phyloP scores from a whole-genome alignment of 2,888 invertebrate species.

The Ophioninae sp. region DNA sequence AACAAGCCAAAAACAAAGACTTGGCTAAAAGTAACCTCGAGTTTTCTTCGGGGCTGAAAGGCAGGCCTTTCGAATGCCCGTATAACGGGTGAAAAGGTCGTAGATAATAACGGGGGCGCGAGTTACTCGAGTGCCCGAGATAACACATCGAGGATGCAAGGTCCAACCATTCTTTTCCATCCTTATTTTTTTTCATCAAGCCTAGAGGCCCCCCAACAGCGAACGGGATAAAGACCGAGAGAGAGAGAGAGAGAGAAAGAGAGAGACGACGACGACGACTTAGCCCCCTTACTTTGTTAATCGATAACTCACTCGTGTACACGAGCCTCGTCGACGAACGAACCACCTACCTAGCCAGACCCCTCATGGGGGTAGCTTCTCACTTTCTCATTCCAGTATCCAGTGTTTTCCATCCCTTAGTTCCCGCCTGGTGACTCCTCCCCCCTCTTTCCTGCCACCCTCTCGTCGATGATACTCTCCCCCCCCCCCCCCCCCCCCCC shows the following conservation, averaged over 20 bases:
- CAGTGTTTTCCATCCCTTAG: constrained; percentile 69
- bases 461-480: constrained; percentile 57
- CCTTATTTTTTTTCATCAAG: constrained; percentile 74
- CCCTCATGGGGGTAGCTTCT: constrained; percentile 40
- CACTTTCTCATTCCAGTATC: constrained; percentile 45
- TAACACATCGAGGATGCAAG: constrained; percentile 57
- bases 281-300: constrained; percentile 70
- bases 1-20: not conserved
- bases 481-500: not conserved
- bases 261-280: constrained; percentile 56
- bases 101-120: constrained; percentile 61
- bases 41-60: constrained; percentile 28
- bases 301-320: constrained; percentile 80
- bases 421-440: constrained; percentile 70
- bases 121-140: constrained; percentile 62
- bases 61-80: constrained; percentile 57
- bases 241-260: not conserved
- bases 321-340: constrained; percentile 71
- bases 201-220: constrained; percentile 58
- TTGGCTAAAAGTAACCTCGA: constrained; percentile 11
- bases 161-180: constrained; percentile 66
- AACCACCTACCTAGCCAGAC: constrained; percentile 29
- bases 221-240: constrained; percentile 19
- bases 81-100: constrained; percentile 60
- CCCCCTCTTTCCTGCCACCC: not conserved